Evolutionary conservation across 2,888 invertebrate genomes (phyloP).

Genomic region (Osmoderma eremita): DNA sequence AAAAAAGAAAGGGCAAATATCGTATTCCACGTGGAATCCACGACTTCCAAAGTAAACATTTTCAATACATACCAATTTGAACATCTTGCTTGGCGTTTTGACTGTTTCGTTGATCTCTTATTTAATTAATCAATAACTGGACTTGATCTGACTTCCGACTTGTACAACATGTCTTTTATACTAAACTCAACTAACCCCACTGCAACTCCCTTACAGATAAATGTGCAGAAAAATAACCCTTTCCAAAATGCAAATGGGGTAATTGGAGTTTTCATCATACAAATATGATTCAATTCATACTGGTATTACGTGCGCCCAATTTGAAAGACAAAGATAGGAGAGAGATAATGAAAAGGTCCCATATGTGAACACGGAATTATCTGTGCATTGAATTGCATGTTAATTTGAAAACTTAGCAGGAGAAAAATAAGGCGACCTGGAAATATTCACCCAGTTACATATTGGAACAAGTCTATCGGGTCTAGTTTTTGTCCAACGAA

Average conservation of each 20-base stretch:
- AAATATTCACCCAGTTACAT: constrained; percentile 22
- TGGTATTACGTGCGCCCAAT: not conserved
- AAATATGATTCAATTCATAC: constrained; percentile 26
- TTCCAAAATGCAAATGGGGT: constrained; percentile 43
- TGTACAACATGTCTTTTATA: constrained; percentile 9
- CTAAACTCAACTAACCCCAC: constrained; percentile 27
- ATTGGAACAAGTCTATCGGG: constrained; percentile 26
- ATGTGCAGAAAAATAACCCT: constrained; percentile 19
- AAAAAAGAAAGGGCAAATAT: constrained; percentile 44
- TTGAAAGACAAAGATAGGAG: not conserved
- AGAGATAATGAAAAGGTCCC: constrained; percentile 1
- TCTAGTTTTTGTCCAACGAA: not conserved
- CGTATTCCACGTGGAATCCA: not conserved
- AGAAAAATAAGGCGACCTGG: constrained; percentile 19
- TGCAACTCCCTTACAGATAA: constrained; percentile 24
- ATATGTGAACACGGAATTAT: constrained; percentile 5
- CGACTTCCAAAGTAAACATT: not conserved
- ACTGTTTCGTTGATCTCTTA: constrained; percentile 17
- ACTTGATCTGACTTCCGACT: constrained; percentile 9
- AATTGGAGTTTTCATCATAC: constrained; percentile 19
- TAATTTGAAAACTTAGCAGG: constrained; percentile 3
- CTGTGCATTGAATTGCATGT: constrained; percentile 6
- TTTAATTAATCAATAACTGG: constrained; percentile 14
- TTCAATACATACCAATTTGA: constrained; percentile 46
- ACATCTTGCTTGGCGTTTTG: constrained; percentile 45